A percentile compares a stretch with the other conserved stretches of the same genome.
phyloP scores from a whole-genome alignment of 64 coral and sea anemone genomes.

The Montipora efflorescens region DNA sequence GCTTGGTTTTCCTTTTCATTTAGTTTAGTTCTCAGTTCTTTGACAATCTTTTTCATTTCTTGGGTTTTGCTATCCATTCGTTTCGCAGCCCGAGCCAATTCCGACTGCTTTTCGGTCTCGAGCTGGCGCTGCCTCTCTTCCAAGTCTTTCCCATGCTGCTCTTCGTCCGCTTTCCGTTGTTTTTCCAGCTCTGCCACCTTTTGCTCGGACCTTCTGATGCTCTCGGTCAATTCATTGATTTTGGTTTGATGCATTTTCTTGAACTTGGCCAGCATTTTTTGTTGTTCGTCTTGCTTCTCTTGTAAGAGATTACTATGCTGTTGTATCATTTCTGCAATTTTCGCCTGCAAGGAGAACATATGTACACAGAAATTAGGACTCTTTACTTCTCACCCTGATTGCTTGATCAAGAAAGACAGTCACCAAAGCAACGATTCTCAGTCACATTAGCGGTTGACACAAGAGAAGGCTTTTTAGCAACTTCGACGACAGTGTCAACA shows the following conservation, averaged over 20 bases:
- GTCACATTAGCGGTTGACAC: too few species aligned
- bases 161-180: constrained; percentile 55
- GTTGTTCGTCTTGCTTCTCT: constrained; percentile 96
- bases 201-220: constrained; percentile 75
- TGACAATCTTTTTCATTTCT: constrained; percentile 98
- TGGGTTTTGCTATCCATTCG: constrained; percentile 89
- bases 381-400: too few species aligned
- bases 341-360: constrained; percentile 50
- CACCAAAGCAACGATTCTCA: too few species aligned
- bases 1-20: constrained; percentile 84
- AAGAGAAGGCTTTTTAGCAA: too few species aligned
- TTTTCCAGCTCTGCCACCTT: constrained; percentile 75
- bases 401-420: too few species aligned
- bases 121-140: constrained; percentile 73
- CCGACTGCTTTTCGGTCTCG: constrained; percentile 89
- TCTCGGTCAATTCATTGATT: constrained; percentile 79
- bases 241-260: constrained; percentile 95
- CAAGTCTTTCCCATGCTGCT: constrained; percentile 72
- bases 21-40: constrained; percentile 89
- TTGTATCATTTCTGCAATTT: constrained; percentile 88
- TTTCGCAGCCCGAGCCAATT: constrained; percentile 86
- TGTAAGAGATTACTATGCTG: constrained; percentile 91
- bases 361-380: background rate
- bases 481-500: too few species aligned
- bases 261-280: constrained; percentile 79